Evolutionary conservation across 1,140 invertebrate genomes (phyloP), one percentile per base, ranked within the genome.

Genomic region (Drosophila quadrilineata): DNA sequence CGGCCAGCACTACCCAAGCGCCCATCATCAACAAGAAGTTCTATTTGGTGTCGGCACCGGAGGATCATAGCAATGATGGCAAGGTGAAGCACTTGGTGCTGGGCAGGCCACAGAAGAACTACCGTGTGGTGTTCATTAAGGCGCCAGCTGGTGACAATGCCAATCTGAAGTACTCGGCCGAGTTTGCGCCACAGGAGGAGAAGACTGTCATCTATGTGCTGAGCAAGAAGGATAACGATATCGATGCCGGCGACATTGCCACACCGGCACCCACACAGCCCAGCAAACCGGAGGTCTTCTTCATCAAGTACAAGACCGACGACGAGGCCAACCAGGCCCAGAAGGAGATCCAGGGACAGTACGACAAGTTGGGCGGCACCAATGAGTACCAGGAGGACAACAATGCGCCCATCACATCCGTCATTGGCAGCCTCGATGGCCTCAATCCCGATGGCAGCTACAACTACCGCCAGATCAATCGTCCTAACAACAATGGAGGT

Each of bases 71-170:
- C 56, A 71, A 75, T 10, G 73, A 74, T 38, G 56, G 56, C 60
- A 88, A 89, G 35, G 63, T 69, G 3, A 89, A 89, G 68, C 88
- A 89, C 16, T 24, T 89, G 50, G 85, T 89, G 5, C 59, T 89
- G 48, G 88, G 88, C 31, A 91, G 93, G 2, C 91, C 94, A 48
- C 94, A 95, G 90, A 95, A 95, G 75, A 95, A 95, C 90, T 95
- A 95, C 91, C 95, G 95, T 76, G 96, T 96, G 71, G 95, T 96
- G 79, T 96, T 96, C 93, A 95, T 96, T 90, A 95, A 95, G 92
- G 94, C 95, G 10, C 95, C 95, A 16, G 92, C 93, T 45, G 93
- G 94, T 92, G 94, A 59, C 91, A 94, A 46, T 92, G 92, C 77
- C 93, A 88, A 89, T 26, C 75, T 84, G 0, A 88, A 87, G 43